Base-by-base conservation (phyloP, 2,888 invertebrate genomes). In the Macrophya alboannulata region DNA sequence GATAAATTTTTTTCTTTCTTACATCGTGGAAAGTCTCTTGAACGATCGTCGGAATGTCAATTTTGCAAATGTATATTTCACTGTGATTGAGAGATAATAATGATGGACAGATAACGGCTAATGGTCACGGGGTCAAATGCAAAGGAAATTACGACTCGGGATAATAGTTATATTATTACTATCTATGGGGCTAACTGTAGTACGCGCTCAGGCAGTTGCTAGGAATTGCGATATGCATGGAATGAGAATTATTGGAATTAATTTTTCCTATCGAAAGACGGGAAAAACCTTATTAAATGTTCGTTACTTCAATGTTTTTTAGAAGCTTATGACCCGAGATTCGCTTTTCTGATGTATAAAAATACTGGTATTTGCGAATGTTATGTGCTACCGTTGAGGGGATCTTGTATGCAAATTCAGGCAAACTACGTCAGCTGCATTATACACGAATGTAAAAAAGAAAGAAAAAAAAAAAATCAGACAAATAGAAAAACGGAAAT, bases 71-170 rank as follows among this genome's bases (percentile, higher is more conserved):
- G 37, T 15, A 37, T 6, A 37, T 25, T 62, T 62, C 21, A 21
- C 21, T 12, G 25, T 25, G 62, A 62, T 62, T 62, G 62, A 21
- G 10, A 25, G 62, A 62, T 62, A 62, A 25, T 62, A 62, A 25
- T 45, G 72, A 74, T n/a, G 15, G 72, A 43, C 72, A 45, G 72
- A 55, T 55, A 55, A 77, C 55, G 43, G 77, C 55, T 74, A 74
- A 74, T 74, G 72, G 72, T 74, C 72, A 74, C 37, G 37, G 72
- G 45, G 72, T 74, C 31, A 74, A 74, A 45, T 74, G 12, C 40
- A 72, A 72, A 17, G 68, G 68, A 68, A 68, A 68, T 68, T 68
- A 15, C 68, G 37, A 37, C 68, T 68, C 37, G 68, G 17, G 17
- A 15, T 31, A 68, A 10, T 25, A 68, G 37, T 68, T 68, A 68